Percentiles rank a stretch among this genome's conserved stretches.
Conservation (phyloP, 2,888 invertebrate genomes). For the Flabesymbios commensalis region DNA sequence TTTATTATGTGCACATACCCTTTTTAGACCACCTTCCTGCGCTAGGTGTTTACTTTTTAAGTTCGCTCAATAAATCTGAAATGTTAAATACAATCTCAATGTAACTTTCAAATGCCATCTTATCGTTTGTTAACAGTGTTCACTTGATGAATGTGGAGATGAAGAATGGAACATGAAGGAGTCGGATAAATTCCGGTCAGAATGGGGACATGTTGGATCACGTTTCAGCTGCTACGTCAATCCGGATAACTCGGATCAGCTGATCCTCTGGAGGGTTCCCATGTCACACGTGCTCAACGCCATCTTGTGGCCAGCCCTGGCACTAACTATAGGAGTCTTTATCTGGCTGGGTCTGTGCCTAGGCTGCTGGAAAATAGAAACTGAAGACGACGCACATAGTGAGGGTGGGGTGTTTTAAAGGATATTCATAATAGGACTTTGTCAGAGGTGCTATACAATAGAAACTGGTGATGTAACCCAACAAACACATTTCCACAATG, state of each 20-base stretch:
- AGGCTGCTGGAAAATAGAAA: constrained; percentile 28
- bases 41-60: too few relatives aligned
- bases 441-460: too few relatives aligned
- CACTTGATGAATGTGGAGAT: constrained; percentile 32
- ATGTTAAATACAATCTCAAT: too few relatives aligned
- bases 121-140: constrained; percentile 25
- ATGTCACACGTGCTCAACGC: constrained; percentile 23
- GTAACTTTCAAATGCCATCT: too few relatives aligned
- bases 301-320: constrained; percentile 31
- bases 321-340: constrained; percentile 20
- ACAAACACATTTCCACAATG: too few relatives aligned
- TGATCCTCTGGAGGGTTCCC: constrained; percentile 22
- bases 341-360: constrained; percentile 34
- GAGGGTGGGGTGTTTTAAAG: too few relatives aligned
- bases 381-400: too few relatives aligned
- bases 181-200: constrained; percentile 18
- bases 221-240: constrained; percentile 28
- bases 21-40: too few relatives aligned
- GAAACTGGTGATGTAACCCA: too few relatives aligned
- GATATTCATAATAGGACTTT: too few relatives aligned
- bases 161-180: constrained; percentile 34
- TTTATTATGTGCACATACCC: too few relatives aligned
- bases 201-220: constrained; percentile 24
- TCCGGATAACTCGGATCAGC: constrained; percentile 16
- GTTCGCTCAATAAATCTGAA: too few relatives aligned